phyloP scores from a whole-genome alignment of 2,888 invertebrate genomes.

The Galerucella pusilla region DNA sequence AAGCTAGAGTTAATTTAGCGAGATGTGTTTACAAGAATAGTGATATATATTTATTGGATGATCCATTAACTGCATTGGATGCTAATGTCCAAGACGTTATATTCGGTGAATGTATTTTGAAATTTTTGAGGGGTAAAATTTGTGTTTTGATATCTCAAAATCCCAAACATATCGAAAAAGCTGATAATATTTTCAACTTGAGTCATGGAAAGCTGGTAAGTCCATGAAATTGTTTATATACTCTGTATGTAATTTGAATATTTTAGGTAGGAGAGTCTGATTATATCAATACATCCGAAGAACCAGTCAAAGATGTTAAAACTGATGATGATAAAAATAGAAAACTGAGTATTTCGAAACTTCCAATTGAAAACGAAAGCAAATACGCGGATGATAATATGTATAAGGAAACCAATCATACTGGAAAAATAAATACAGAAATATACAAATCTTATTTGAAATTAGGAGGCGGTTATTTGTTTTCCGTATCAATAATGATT shows the following conservation, averaged over 20 bases:
- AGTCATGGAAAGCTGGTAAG: slow-evolving; percentile 42
- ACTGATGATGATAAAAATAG: not conserved
- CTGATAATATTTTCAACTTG: slow-evolving; percentile 65
- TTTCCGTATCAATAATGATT: slow-evolving; percentile 48
- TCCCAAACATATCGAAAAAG: slow-evolving; percentile 48
- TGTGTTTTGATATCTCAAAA: slow-evolving; percentile 53
- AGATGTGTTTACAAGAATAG: slow-evolving; percentile 79
- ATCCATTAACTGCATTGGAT: slow-evolving; percentile 52
- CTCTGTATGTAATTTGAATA: not conserved
- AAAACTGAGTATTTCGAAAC: not conserved
- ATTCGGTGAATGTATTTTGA: slow-evolving; percentile 51
- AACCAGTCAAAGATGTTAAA: not conserved
- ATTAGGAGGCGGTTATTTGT: slow-evolving; percentile 52
- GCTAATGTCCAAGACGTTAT: slow-evolving; percentile 51
- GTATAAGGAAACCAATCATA: slow-evolving; percentile 52
- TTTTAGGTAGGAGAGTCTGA: not conserved
- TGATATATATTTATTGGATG: slow-evolving; percentile 79
- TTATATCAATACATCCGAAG: not conserved
- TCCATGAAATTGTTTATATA: not conserved
- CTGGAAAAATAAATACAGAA: slow-evolving; percentile 51
- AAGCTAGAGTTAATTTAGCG: slow-evolving; percentile 81
- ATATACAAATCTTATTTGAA: slow-evolving; percentile 55
- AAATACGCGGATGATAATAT: slow-evolving; percentile 45
- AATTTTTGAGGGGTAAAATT: slow-evolving; percentile 53
- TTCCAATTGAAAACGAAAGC: slow-evolving; percentile 26